Evolutionary conservation across 2,797 vertebrate species (phyloP), one percentile per base, ranked within the genome.

Genomic region (Spea hammondii): DNA sequence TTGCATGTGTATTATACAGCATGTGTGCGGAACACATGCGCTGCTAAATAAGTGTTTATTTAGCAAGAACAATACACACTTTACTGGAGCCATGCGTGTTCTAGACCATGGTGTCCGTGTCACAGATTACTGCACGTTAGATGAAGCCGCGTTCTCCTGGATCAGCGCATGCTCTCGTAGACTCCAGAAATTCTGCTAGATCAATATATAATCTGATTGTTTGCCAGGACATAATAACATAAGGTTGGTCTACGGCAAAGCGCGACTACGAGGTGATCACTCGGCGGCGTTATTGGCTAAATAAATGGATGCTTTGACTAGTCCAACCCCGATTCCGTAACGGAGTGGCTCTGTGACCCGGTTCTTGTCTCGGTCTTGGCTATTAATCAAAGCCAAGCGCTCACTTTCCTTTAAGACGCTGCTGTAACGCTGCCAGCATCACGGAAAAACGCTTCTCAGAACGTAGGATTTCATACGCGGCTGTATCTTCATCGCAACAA

Each of bases 381-480:
- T 90, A 93, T 92, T 92, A 93, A 93, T 92, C 91, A 92, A 85
- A 88, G 88, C 87, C 87, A 91, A 93, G 89, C 92, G 91, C 90
- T 92, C 90, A 90, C 91, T 91, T 91, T 91, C 89, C 89, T 90
- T 92, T 92, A 92, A 93, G 93, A 91, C 90, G 91, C 90, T 88
- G 91, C 92, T 88, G 89, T 92, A 91, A 93, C 78, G 85, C 90
- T 88, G 86, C 86, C 91, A 89, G 88, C 89, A 88, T 92, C 91
- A 92, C 91, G 88, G 88, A 86, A 90, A 92, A 92, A 90, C 89
- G 89, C 89, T 89, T 90, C 90, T 88, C 71, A 89, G 91, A 88
- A 90, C 88, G 83, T 90, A 91, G 88, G 80, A 89, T 89, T 92
- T 89, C 85, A 85, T 85, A 88, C 88, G 89, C 88, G 82, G 86